Conservation (phyloP, 2,888 invertebrate species). For the Timema cristinae region DNA sequence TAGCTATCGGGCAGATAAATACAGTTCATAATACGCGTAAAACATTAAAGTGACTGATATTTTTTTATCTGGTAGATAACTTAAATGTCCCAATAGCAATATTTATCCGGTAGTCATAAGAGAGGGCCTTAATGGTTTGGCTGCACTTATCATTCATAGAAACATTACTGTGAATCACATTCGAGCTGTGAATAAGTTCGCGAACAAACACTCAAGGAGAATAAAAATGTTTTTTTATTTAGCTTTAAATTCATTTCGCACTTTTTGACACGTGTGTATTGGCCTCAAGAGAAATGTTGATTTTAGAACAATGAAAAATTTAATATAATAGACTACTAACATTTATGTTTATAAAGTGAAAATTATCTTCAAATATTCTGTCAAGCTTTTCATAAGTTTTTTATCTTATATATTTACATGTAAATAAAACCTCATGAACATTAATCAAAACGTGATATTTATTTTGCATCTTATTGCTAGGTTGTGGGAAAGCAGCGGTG, state of each 20-base stretch:
- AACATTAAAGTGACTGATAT: too few relatives aligned
- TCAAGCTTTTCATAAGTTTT: not conserved
- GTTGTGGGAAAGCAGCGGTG: too few relatives aligned
- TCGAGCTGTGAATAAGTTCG: slow-evolving; percentile 11
- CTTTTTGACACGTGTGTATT: not conserved
- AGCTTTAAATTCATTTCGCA: not conserved
- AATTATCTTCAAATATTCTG: not conserved
- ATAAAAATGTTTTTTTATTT: slow-evolving; percentile 1
- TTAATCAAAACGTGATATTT: not conserved
- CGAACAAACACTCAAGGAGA: slow-evolving; percentile 2
- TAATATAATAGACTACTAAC: not conserved
- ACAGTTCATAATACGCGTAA: too few relatives aligned
- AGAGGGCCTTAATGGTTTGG: slow-evolving; percentile 9
- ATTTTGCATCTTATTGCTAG: not conserved
- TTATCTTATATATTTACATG: not conserved
- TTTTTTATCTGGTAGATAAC: too few relatives aligned
- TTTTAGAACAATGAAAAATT: not conserved
- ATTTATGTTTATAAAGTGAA: too few relatives aligned
- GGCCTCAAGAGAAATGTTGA: not conserved
- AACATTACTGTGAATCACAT: slow-evolving; percentile 11
- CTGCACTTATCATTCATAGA: slow-evolving; percentile 4
- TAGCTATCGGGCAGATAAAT: too few relatives aligned
- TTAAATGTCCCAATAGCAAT: too few relatives aligned
- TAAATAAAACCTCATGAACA: slow-evolving; percentile 5
- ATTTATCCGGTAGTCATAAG: too few relatives aligned